Conservation (phyloP, 2,797 vertebrate species). For the Cyprinodon diabolis region DNA sequence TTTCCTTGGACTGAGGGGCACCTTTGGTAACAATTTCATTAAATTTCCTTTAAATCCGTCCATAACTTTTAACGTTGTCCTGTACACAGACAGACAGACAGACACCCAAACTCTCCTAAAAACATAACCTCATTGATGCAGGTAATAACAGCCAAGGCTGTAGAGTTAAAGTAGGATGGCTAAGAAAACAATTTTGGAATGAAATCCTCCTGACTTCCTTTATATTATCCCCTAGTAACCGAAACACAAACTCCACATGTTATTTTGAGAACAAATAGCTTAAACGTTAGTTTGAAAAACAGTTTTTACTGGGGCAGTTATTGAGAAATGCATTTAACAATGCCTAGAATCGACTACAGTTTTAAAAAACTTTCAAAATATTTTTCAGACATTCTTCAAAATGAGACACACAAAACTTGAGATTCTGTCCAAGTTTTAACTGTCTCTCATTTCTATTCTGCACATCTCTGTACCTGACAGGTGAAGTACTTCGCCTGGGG, state of each 20-base stretch:
- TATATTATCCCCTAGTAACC: not conserved
- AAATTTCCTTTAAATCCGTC: too few relatives aligned
- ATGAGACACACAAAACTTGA: not conserved
- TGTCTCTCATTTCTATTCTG: not conserved
- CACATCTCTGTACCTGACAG: slow-evolving; percentile 53
- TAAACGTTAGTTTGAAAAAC: not conserved
- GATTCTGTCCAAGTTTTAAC: not conserved
- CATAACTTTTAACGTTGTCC: too few relatives aligned
- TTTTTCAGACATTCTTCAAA: slow-evolving; percentile 10
- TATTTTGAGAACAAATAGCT: not conserved
- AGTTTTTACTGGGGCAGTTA: too few relatives aligned
- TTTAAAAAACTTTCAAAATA: not conserved
- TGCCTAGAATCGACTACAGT: slow-evolving; percentile 9
- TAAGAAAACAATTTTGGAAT: not conserved
- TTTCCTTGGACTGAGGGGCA: too few relatives aligned
- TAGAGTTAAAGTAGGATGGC: not conserved
- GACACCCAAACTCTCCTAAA: too few relatives aligned
- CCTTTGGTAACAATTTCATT: too few relatives aligned
- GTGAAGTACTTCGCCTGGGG: slow-evolving; percentile 90
- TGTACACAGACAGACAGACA: too few relatives aligned
- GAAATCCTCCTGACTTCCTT: not conserved
- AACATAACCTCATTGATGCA: too few relatives aligned
- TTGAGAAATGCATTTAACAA: not conserved
- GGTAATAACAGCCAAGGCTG: not conserved
- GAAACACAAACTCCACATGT: not conserved